A percentile compares a stretch with the other conserved stretches of the same genome.
phyloP scores from a whole-genome alignment of 1,140 invertebrate genomes.

The Leptopilina clavipes region DNA sequence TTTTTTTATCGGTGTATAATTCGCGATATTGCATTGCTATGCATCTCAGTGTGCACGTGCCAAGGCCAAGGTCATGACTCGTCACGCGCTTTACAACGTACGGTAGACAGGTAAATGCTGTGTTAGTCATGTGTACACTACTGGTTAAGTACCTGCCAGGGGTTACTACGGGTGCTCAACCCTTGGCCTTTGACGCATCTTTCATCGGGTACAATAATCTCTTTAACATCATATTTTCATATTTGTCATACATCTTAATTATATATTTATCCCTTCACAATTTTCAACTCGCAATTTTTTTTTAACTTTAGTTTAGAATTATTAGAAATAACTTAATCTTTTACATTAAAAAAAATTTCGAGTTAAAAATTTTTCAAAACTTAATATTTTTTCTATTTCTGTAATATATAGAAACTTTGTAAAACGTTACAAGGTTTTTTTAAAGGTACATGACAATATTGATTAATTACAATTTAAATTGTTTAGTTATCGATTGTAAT shows the following conservation, averaged over 20 bases:
- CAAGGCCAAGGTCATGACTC: constrained; percentile 31
- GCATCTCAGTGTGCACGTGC: constrained; percentile 22
- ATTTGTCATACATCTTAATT: not conserved
- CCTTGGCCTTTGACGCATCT: constrained; percentile 42
- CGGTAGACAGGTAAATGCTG: constrained; percentile 20
- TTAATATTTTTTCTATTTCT: no score
- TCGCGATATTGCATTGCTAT: not conserved
- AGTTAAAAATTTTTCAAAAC: no score
- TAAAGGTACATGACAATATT: not conserved
- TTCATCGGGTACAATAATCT: not conserved
- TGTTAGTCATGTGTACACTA: not conserved
- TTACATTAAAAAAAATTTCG: no score
- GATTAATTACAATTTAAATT: not conserved
- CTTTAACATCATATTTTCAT: constrained; percentile 21
- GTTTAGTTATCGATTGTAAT: constrained; percentile 19
- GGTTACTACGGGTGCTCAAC: constrained; percentile 49
- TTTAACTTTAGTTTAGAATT: no score
- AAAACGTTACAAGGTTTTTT: no score
- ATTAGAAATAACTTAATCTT: no score
- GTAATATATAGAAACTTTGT: no score
- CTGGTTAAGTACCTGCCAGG: constrained; percentile 32
- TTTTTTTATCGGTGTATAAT: not conserved
- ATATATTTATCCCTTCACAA: no score
- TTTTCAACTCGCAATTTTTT: no score
- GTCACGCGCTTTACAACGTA: constrained; percentile 23